A percentile compares a stretch with the other conserved stretches of the same genome.
Evolutionary conservation across 2,888 invertebrate genomes (phyloP).

Genomic region (Hypomecis punctinalis): DNA sequence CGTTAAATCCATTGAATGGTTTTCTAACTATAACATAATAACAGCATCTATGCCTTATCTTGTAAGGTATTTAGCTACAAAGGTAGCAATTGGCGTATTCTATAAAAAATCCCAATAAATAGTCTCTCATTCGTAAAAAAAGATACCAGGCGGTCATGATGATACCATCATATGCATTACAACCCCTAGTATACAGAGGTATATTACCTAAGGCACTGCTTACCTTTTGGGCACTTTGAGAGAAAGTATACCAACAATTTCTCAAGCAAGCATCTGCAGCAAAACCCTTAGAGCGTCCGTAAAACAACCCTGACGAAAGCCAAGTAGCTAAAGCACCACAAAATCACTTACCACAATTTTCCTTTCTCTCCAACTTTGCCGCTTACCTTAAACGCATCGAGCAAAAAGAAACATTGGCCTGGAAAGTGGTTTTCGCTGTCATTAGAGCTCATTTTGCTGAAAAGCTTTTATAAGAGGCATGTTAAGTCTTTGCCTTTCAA

Average conservation of each 20-base stretch:
- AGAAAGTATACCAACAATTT: conserved; percentile 11
- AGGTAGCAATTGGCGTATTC: too few species aligned
- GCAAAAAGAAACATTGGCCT: conserved; percentile 65
- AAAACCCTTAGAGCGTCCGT: conserved; percentile 14
- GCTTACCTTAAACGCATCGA: conserved; percentile 58
- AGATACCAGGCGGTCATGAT: too few species aligned
- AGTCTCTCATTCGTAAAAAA: too few species aligned
- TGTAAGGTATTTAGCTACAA: too few species aligned
- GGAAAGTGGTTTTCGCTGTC: conserved; percentile 72
- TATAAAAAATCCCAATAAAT: too few species aligned
- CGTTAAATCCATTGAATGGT: too few species aligned
- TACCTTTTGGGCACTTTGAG: background rate
- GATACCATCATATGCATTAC: too few species aligned
- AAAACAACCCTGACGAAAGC: conserved; percentile 29
- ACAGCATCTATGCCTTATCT: too few species aligned
- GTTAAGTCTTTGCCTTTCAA: conserved; percentile 59
- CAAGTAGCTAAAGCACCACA: conserved; percentile 37
- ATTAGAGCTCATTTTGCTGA: conserved; percentile 70
- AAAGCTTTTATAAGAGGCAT: conserved; percentile 66
- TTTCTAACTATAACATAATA: too few species aligned
- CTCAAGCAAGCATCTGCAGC: conserved; percentile 14
- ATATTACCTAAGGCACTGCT: too few species aligned
- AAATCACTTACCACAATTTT: conserved; percentile 45
- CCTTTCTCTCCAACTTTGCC: conserved; percentile 38
- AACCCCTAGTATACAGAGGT: too few species aligned